Evolutionary conservation across 1,140 invertebrate genomes (phyloP).

Genomic region (Doryteuthis pealeii): DNA sequence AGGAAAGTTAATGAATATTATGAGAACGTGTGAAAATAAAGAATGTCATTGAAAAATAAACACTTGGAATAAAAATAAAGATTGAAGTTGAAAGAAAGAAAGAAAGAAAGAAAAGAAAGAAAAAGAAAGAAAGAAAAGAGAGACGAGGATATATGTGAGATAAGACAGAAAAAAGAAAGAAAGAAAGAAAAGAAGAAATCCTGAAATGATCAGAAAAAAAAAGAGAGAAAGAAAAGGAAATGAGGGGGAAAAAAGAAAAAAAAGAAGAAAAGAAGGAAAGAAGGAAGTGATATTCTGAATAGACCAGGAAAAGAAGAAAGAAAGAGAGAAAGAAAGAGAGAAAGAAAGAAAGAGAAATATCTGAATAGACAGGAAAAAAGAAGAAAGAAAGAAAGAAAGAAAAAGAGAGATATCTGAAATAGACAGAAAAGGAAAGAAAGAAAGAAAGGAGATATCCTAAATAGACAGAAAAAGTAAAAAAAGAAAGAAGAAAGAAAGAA

Average conservation of each 20-base stretch:
- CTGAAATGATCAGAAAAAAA: no score
- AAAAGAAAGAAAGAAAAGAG: no score
- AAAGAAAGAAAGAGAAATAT: neutral
- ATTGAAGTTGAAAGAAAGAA: no score
- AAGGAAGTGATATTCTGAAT: neutral
- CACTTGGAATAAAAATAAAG: no score
- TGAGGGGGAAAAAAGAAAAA: neutral
- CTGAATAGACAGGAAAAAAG: neutral
- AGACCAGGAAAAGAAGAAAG: neutral
- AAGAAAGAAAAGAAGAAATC: no score
- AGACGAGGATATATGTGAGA: no score
- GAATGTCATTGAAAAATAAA: no score
- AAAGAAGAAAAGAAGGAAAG: neutral
- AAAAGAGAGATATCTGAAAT: neutral
- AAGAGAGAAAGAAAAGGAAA: no score
- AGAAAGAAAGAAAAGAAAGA: no score
- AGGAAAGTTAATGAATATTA: no score
- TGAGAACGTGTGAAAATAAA: no score
- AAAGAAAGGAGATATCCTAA: neutral
- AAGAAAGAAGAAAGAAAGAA: neutral
- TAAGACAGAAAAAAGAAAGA: no score
- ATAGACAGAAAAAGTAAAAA: neutral
- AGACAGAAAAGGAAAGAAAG: rapidly evolving
- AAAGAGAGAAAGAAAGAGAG: neutral
- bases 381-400: neutral